These are phyloP conservation scores for Propsilocerus akamusi DNA, from an alignment of 1,140 invertebrate species.

Conservation along the genomic window DNA sequence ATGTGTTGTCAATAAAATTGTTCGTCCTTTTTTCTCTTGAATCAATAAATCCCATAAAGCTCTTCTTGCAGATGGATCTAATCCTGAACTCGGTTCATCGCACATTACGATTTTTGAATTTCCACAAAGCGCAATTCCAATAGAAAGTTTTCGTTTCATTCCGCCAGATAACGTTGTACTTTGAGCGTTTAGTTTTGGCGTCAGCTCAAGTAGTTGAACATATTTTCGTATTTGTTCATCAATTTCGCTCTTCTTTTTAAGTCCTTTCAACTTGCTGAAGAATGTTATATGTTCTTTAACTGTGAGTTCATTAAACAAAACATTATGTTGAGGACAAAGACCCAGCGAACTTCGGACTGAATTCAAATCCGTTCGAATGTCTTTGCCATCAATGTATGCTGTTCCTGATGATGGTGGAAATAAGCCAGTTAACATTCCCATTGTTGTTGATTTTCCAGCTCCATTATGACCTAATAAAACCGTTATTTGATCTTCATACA, in stretches of 20 bases:
- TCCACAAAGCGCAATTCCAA: conserved; percentile 60
- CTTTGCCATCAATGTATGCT: conserved; percentile 47
- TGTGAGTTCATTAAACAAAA: conserved; percentile 59
- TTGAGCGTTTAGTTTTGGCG: conserved; percentile 31
- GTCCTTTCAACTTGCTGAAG: conserved; percentile 57
- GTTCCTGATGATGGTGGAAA: conserved; percentile 47
- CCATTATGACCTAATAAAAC: conserved; percentile 57
- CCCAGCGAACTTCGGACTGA: conserved; percentile 51
- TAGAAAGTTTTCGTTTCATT: conserved; percentile 64
- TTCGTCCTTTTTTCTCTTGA: conserved; percentile 34
- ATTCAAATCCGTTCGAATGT: conserved; percentile 38
- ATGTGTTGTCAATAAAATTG: conserved; percentile 86
- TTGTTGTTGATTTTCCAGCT: conserved; percentile 30
- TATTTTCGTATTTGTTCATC: conserved; percentile 37
- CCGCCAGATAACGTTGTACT: conserved; percentile 55
- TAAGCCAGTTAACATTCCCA: conserved; percentile 58
- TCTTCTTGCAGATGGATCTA: conserved; percentile 83
- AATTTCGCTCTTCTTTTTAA: conserved; percentile 30
- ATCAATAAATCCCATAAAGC: conserved; percentile 74
- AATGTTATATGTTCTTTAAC: conserved; percentile 72
- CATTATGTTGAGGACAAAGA: conserved; percentile 88
- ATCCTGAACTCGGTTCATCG: conserved; percentile 88
- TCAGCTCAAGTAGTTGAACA: conserved; percentile 43
- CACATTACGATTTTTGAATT: conserved; percentile 53
- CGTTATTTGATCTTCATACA: conserved; percentile 44